Conservation (phyloP, 2,888 invertebrate species). For the Nasonovia ribisnigri region DNA sequence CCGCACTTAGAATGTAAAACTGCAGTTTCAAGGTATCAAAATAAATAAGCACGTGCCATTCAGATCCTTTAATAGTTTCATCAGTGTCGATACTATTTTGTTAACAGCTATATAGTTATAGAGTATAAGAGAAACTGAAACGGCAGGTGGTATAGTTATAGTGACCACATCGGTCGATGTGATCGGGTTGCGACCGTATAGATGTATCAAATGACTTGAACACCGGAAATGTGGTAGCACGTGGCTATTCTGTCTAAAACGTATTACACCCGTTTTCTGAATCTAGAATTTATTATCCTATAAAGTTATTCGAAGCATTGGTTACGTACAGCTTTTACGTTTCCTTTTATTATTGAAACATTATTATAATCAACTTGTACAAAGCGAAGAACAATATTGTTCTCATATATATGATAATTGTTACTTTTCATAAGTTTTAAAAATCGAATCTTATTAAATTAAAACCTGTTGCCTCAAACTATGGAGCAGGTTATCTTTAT, state of each 20-base stretch:
- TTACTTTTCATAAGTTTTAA: neutral
- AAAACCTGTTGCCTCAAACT: neutral
- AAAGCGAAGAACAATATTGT: neutral
- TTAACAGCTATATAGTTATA: slow-evolving; percentile 17
- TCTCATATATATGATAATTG: neutral
- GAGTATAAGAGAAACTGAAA: slow-evolving; percentile 34
- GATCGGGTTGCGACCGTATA: slow-evolving; percentile 52
- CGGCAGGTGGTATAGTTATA: slow-evolving; percentile 51
- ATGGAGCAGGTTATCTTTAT: too few relatives aligned
- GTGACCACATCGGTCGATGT: slow-evolving; percentile 11
- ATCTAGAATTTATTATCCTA: neutral
- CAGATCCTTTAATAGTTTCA: neutral
- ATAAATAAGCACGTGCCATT: slow-evolving; percentile 28
- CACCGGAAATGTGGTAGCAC: slow-evolving; percentile 57
- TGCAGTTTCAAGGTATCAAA: neutral
- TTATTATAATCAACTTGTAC: neutral
- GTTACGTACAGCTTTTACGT: neutral
- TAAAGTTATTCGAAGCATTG: neutral
- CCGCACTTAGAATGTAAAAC: neutral
- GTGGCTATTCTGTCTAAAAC: slow-evolving; percentile 41
- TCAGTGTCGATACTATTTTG: slow-evolving; percentile 11
- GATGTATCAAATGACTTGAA: slow-evolving; percentile 57
- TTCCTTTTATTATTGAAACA: neutral
- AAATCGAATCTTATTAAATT: neutral
- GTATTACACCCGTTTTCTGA: neutral